Evolutionary conservation across 2,797 vertebrate species (phyloP).

Genomic region (Poliocrania exsul): DNA sequence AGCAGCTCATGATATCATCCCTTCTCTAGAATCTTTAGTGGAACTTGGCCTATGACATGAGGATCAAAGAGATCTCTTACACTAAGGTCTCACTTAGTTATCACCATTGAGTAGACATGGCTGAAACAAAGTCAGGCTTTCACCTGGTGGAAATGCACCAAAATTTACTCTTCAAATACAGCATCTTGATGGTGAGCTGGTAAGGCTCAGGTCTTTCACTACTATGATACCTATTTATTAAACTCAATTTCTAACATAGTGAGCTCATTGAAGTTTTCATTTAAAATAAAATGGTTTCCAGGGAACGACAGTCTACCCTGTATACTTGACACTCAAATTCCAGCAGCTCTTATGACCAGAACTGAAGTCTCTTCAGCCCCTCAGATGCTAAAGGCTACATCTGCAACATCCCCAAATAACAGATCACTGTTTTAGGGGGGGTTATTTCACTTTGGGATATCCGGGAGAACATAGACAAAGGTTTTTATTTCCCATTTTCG

Average conservation of each 20-base stretch:
- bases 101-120: not conserved
- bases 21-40: not conserved
- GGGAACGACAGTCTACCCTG: not conserved
- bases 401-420: not conserved
- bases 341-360: not conserved
- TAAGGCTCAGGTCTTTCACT: not conserved
- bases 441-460: not conserved
- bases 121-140: conserved; percentile 22
- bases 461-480: not conserved
- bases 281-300: conserved; percentile 11
- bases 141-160: not conserved
- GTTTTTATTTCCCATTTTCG: conserved; percentile 48
- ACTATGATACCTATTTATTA: not conserved
- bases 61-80: not conserved
- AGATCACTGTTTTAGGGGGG: not conserved
- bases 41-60: not conserved
- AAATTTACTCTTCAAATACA: conserved; percentile 11
- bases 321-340: not conserved
- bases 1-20: not conserved
- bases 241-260: not conserved
- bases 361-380: not conserved
- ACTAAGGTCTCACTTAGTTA: not conserved
- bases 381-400: not conserved
- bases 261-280: not conserved
- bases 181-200: not conserved